These are phyloP conservation scores for Nematolebias whitei DNA, from an alignment of 2,113 vertebrate species.

Conservation along the genomic window DNA sequence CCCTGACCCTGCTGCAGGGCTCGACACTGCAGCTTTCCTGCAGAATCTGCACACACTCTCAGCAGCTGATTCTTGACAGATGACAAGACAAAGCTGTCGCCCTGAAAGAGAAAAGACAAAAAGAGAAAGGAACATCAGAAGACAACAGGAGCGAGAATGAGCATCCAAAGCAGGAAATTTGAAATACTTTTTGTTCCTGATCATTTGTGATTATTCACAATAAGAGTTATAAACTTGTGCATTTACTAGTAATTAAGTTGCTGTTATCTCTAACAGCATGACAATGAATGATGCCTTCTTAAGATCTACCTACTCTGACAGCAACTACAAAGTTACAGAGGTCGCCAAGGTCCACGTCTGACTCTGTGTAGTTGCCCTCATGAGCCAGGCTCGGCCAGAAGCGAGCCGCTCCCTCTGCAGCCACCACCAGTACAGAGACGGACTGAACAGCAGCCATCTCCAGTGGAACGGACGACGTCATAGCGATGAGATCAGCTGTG, in stretches of 20 bases:
- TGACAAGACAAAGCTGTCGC: constrained; percentile 88
- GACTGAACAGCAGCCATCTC: constrained; percentile 82
- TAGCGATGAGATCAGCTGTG: constrained; percentile 85
- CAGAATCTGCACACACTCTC: constrained; percentile 80
- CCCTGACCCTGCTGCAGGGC: constrained; percentile 89
- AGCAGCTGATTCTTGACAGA: constrained; percentile 84
- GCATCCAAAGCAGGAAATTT: not conserved
- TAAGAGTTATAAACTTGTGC: too few relatives aligned
- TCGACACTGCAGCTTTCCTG: constrained; percentile 86
- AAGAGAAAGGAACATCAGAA: not conserved
- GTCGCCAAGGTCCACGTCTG: constrained; percentile 82
- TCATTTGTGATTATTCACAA: not conserved
- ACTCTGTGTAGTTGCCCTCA: constrained; percentile 86
- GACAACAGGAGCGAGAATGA: not conserved
- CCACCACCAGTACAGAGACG: constrained; percentile 86
- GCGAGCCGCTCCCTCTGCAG: constrained; percentile 85
- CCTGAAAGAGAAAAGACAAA: constrained; percentile 74
- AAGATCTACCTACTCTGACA: constrained; percentile 81
- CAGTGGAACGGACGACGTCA: constrained; percentile 77
- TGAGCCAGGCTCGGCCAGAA: constrained; percentile 90
- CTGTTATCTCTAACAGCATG: not conserved
- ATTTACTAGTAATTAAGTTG: too few relatives aligned
- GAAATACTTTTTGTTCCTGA: not conserved
- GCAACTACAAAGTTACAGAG: constrained; percentile 87
- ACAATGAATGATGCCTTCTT: not conserved